phyloP scores from a whole-genome alignment of 2,113 vertebrate genomes.

The Platycercus adscitus region DNA sequence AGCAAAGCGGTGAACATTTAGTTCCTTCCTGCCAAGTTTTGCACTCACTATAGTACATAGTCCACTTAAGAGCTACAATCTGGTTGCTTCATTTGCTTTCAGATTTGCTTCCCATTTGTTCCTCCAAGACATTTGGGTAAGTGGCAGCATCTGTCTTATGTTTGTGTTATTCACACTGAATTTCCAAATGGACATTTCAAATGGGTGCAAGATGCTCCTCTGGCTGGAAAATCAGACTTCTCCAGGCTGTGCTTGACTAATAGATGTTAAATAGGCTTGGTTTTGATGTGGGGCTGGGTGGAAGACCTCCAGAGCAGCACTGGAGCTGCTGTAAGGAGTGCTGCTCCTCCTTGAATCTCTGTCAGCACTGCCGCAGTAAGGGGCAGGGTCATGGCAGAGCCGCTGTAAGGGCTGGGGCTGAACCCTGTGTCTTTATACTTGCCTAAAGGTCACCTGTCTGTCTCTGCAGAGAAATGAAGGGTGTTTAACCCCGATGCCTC shows the following conservation, averaged over 20 bases:
- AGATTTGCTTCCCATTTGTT: slow-evolving; percentile 61
- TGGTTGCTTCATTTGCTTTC: slow-evolving; percentile 66
- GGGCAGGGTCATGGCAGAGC: not conserved
- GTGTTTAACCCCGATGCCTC: not conserved
- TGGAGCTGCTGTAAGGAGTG: not conserved
- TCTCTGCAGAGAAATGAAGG: not conserved
- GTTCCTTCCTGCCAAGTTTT: slow-evolving; percentile 59
- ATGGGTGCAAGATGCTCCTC: slow-evolving; percentile 64
- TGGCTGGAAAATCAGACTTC: slow-evolving; percentile 57
- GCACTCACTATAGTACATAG: not conserved
- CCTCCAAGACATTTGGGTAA: slow-evolving; percentile 67
- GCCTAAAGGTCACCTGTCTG: not conserved
- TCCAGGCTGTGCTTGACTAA: slow-evolving; percentile 4
- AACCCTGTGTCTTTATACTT: accelerated
- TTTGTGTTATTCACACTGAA: slow-evolving; percentile 70
- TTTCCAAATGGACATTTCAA: slow-evolving; percentile 67
- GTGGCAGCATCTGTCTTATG: slow-evolving; percentile 67
- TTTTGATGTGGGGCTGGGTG: not conserved
- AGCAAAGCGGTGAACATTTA: not conserved
- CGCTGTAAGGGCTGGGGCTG: not conserved
- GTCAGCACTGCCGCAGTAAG: accelerated
- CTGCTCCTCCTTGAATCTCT: not conserved
- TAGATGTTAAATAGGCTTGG: not conserved
- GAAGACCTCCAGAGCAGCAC: not conserved
- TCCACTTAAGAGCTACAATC: slow-evolving; percentile 66